phyloP scores from a whole-genome alignment of 1,140 invertebrate genomes.

The Carposina sasakii region DNA sequence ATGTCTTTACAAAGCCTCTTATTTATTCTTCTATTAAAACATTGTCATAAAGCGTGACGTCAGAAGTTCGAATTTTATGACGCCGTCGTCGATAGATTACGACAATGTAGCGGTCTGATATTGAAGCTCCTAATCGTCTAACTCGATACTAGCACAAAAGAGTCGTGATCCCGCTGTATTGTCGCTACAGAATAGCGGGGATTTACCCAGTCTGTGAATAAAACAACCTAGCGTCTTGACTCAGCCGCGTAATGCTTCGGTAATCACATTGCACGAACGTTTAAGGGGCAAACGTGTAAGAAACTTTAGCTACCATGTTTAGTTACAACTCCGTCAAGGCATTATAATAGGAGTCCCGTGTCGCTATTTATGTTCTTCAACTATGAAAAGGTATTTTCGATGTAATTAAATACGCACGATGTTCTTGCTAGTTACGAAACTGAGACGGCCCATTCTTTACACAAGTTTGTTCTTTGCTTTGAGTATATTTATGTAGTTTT shows the following conservation, averaged over 20 bases:
- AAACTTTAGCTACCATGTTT: slow-evolving; percentile 20
- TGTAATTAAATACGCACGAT: slow-evolving; percentile 4
- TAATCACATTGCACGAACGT: slow-evolving; percentile 42
- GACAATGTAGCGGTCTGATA: slow-evolving; percentile 27
- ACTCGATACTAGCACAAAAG: slow-evolving; percentile 57
- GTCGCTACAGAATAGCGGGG: slow-evolving; percentile 57
- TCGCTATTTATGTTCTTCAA: too few species aligned
- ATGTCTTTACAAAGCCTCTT: too few species aligned
- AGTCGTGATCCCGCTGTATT: slow-evolving; percentile 48
- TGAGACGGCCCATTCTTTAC: too few species aligned
- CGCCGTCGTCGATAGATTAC: slow-evolving; percentile 35
- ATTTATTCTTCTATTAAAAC: too few species aligned
- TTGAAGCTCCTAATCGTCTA: slow-evolving; percentile 57
- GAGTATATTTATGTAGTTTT: too few species aligned
- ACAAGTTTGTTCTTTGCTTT: too few species aligned
- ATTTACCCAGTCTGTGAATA: slow-evolving; percentile 56
- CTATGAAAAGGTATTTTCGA: slow-evolving; percentile 7
- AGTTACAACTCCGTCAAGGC: slow-evolving; percentile 6
- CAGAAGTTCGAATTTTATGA: too few species aligned
- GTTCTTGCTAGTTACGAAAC: slow-evolving; percentile 1
- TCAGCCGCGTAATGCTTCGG: slow-evolving; percentile 42
- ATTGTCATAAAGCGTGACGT: too few species aligned
- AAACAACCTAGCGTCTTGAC: slow-evolving; percentile 46
- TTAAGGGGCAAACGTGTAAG: slow-evolving; percentile 20
- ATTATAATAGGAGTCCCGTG: too few species aligned